phyloP scores from a whole-genome alignment of 2,888 invertebrate genomes.

The Meiosimyza decipiens region DNA sequence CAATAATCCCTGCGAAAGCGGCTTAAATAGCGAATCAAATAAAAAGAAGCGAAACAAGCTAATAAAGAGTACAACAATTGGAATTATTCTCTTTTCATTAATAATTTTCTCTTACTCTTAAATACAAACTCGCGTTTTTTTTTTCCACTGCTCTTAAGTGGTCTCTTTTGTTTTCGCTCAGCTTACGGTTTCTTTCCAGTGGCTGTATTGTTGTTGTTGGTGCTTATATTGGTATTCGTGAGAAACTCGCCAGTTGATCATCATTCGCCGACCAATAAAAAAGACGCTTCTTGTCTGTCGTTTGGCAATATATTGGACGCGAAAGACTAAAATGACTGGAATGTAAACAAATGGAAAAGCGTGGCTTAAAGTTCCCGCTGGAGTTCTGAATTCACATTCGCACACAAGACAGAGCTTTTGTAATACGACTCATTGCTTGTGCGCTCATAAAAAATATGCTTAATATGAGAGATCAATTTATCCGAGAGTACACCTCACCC shows the following conservation, averaged over 20 bases:
- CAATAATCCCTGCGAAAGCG: slow-evolving; percentile 19
- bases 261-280: slow-evolving; percentile 60
- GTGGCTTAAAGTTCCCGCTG: background rate
- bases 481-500: no score
- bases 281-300: slow-evolving; percentile 47
- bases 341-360: slow-evolving; percentile 30
- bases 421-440: no score
- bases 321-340: slow-evolving; percentile 12
- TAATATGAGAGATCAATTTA: no score
- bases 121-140: background rate
- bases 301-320: background rate
- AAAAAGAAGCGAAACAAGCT: slow-evolving; percentile 12
- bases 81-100: background rate
- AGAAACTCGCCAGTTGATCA: slow-evolving; percentile 50
- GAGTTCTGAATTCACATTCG: no score
- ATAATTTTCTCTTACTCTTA: background rate
- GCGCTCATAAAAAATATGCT: no score
- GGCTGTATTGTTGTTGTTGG: slow-evolving; percentile 22
- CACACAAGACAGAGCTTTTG: no score
- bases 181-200: slow-evolving; percentile 61
- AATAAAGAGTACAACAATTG: background rate
- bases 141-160: background rate
- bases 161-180: slow-evolving; percentile 17
- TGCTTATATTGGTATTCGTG: slow-evolving; percentile 11
- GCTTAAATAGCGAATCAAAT: slow-evolving; percentile 21